Base-by-base conservation (phyloP, 2,888 invertebrate genomes). In the Augochlorella aurata region DNA sequence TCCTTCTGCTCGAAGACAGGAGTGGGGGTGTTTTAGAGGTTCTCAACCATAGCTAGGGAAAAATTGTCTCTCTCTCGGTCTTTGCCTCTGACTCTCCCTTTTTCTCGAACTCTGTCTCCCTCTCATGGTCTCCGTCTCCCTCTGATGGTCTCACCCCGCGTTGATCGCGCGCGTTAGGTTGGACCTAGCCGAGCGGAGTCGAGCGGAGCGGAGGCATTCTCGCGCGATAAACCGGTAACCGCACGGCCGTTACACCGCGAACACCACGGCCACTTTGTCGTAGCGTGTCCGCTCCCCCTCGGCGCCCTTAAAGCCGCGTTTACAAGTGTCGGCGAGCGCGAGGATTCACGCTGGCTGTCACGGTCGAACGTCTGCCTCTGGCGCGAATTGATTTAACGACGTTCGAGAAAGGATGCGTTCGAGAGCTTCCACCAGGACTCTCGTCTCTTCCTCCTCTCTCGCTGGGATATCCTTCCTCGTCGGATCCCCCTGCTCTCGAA, bases 191-290 rank as follows among this genome's bases (percentile, higher is more conserved):
- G 83, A 82, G 83, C 85, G 82, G 29, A 18, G 54, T 9, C n/a
- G 21, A 54, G 54, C 54, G 54, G 21, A 29, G 78, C 29, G 68
- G 82, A 78, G 82, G 79, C 77, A 84, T 86, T 83, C 86, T 81
- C 84, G 76, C 81, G 69, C 79, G 88, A 88, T 86, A 88, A 89
- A 89, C 88, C 88, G 84, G 88, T 88, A 88, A 89, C 83, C 82
- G 74, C 82, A 82, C 81, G 87, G 79, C 82, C 84, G 87, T 88
- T 88, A 87, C 83, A 85, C 85, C 83, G 83, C 76, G 82, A 72
- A 80, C 84, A 84, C 83, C 85, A 82, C 72, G 85, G 87, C 85
- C 88, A 88, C 90, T 90, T 90, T 90, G 88, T 90, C 88, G 73
- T 80, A 58, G 65, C 84, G 72, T 84, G 82, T 88, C 81, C 80